phyloP scores from a whole-genome alignment of 2,888 invertebrate genomes.

The Folsomia candida region DNA sequence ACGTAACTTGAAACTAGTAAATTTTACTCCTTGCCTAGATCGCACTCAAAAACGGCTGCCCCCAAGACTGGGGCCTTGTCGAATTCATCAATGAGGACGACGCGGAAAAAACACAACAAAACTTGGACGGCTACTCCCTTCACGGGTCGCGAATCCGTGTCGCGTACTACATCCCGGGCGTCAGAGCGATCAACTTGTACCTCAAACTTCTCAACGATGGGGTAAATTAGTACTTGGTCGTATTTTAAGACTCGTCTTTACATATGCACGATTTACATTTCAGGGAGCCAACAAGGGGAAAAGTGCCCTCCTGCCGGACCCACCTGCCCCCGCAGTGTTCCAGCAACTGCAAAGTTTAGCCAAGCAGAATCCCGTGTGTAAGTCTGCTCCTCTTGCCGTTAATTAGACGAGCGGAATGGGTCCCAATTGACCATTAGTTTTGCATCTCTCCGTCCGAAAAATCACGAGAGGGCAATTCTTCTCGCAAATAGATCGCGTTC shows the following conservation, averaged over 20 bases:
- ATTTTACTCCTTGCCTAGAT: constrained; percentile 53
- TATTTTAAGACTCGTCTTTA: too few relatives aligned
- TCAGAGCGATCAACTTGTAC: constrained; percentile 58
- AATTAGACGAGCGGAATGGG: background rate
- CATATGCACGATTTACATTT: constrained; percentile 6
- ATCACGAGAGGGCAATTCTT: too few relatives aligned
- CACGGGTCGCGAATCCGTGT: constrained; percentile 56
- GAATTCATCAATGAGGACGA: constrained; percentile 56
- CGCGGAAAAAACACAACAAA: constrained; percentile 54
- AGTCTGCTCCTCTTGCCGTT: constrained; percentile 45
- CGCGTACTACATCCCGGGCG: constrained; percentile 59
- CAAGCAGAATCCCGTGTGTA: constrained; percentile 57
- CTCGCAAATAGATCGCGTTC: too few relatives aligned
- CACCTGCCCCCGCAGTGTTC: constrained; percentile 55
- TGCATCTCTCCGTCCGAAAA: background rate
- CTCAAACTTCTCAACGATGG: constrained; percentile 56
- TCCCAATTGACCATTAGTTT: background rate
- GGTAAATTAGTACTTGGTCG: too few relatives aligned
- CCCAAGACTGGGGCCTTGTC: constrained; percentile 59
- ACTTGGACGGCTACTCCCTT: constrained; percentile 54
- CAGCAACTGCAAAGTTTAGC: constrained; percentile 57
- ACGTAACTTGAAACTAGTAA: background rate
- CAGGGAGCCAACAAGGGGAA: constrained; percentile 52
- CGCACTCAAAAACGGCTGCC: constrained; percentile 57
- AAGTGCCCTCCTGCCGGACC: constrained; percentile 55